phyloP scores from a whole-genome alignment of 1,140 invertebrate species.

The Drosophila watanabei region DNA sequence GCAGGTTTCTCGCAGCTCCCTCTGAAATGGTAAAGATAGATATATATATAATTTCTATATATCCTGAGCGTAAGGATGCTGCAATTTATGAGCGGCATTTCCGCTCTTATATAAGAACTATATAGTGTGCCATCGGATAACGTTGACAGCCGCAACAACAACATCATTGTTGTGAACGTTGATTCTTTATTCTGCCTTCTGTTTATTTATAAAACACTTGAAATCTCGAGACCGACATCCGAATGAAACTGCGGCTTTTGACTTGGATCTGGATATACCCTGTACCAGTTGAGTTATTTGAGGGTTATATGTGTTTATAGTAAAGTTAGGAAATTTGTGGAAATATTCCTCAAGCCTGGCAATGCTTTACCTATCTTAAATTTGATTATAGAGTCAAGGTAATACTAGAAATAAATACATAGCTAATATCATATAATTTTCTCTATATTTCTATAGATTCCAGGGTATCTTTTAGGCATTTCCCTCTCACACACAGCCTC shows the following conservation, averaged over 20 bases:
- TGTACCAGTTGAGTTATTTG: not conserved
- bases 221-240: slow-evolving; percentile 62
- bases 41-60: slow-evolving; percentile 11
- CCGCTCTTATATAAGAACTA: slow-evolving; percentile 30
- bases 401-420: too few relatives aligned
- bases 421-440: not conserved
- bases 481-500: not conserved
- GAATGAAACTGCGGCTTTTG: slow-evolving; percentile 74
- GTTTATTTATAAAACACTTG: slow-evolving; percentile 83
- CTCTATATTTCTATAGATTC: not conserved
- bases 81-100: slow-evolving; percentile 79
- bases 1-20: slow-evolving; percentile 84
- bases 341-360: not conserved
- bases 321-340: not conserved
- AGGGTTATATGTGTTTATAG: not conserved
- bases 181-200: slow-evolving; percentile 36
- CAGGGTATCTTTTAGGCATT: not conserved
- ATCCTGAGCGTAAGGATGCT: slow-evolving; percentile 2
- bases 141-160: slow-evolving; percentile 44
- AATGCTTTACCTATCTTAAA: not conserved
- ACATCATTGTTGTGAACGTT: slow-evolving; percentile 38
- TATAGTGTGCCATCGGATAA: slow-evolving; percentile 28
- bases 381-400: not conserved
- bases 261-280: slow-evolving; percentile 34
- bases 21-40: slow-evolving; percentile 62